Percentiles rank a stretch among this genome's conserved stretches.
Conservation (phyloP, 2,888 invertebrate genomes). For the Steinernema hermaphroditum region DNA sequence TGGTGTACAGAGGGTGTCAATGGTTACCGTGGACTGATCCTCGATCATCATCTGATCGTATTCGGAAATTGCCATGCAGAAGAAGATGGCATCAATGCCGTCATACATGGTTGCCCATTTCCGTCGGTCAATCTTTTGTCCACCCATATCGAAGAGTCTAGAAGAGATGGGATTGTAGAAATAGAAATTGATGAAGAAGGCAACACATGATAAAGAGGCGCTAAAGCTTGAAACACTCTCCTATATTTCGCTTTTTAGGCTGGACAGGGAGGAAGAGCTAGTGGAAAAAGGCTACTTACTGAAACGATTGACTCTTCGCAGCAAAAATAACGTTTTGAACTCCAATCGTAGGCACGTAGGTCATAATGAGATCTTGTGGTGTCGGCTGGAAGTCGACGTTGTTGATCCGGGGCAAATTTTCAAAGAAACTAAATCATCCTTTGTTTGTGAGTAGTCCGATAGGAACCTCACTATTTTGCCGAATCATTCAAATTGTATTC, state of each 20-base stretch:
- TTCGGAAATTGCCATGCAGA: conserved; percentile 57
- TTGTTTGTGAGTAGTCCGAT: neutral
- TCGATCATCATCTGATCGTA: conserved; percentile 57
- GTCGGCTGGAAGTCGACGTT: conserved; percentile 48
- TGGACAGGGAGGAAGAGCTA: no score
- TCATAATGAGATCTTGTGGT: conserved; percentile 56
- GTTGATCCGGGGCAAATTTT: conserved; percentile 50
- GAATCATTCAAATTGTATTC: conserved; percentile 57
- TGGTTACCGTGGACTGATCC: conserved; percentile 43
- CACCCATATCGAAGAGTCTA: conserved; percentile 54
- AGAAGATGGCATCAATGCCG: conserved; percentile 60
- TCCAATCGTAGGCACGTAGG: conserved; percentile 60
- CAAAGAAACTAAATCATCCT: conserved; percentile 48
- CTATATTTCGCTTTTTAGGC: no score
- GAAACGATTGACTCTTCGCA: conserved; percentile 49
- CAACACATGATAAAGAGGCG: no score
- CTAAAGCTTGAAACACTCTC: no score
- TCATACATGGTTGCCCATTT: conserved; percentile 59
- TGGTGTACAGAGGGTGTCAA: neutral
- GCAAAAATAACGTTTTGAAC: conserved; percentile 55
- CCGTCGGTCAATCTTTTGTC: conserved; percentile 50
- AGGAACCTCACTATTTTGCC: conserved; percentile 45
- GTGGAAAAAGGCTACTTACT: conserved; percentile 50
- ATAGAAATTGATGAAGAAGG: no score
- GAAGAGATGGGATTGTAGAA: conserved; percentile 30